A percentile compares a stretch with the other conserved stretches of the same genome.
Conservation (phyloP, 2,888 invertebrate genomes). For the Leptopterna dolabrata region DNA sequence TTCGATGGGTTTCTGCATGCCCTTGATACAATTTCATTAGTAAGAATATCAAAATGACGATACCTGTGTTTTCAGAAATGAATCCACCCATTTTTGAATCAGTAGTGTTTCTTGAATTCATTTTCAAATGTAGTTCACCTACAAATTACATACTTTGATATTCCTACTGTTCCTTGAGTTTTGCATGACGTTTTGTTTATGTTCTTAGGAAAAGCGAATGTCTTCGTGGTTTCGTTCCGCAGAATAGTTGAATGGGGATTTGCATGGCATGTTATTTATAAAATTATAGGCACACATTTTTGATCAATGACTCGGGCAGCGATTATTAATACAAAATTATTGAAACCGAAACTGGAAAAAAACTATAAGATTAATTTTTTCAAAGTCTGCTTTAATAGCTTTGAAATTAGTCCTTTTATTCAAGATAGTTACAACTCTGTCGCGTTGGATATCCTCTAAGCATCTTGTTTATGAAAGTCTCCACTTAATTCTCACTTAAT, state of each 20-base stretch:
- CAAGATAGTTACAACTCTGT: neutral
- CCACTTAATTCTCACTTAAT: no score
- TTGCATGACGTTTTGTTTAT: slow-evolving; percentile 20
- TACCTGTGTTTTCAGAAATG: neutral
- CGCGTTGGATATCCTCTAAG: neutral
- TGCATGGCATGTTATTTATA: slow-evolving; percentile 45
- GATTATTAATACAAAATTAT: neutral
- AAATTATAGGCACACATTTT: slow-evolving; percentile 44
- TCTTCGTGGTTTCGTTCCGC: neutral
- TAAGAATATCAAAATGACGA: slow-evolving; percentile 44
- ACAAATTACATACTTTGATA: slow-evolving; percentile 20
- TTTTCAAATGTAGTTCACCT: neutral
- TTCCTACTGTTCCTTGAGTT: slow-evolving; percentile 29
- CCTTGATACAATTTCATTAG: neutral
- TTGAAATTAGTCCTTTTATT: neutral
- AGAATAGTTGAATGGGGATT: slow-evolving; percentile 25
- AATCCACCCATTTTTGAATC: neutral
- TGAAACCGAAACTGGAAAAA: no score
- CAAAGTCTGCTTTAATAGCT: neutral
- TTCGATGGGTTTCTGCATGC: slow-evolving; percentile 21
- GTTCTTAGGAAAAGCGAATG: neutral
- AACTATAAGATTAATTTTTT: no score
- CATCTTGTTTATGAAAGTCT: neutral
- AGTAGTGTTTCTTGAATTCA: neutral
- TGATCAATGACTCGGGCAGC: neutral